Base-by-base conservation (phyloP, 1,140 invertebrate species). In the Zaprionus tsacasi region DNA sequence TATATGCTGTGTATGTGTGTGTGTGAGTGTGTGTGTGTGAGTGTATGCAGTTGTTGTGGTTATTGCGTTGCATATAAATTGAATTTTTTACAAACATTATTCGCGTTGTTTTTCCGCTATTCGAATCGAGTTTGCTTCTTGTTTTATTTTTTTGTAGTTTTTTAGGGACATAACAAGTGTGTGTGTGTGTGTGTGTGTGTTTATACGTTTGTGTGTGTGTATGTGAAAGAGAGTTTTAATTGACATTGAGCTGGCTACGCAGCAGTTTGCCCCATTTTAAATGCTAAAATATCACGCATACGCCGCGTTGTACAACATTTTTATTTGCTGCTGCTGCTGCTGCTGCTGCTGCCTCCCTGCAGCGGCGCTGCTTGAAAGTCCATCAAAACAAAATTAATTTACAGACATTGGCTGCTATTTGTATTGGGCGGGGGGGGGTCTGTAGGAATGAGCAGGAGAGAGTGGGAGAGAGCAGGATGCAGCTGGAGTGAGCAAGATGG, bases 331-430 rank as follows among this genome's bases (percentile, higher is more conserved):
- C 21, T 55, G 36, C 68, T 21, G 76, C 21, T 55, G 36, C 68
- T 21, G 21, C 21, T 21, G 21, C 21, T 21, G 21, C 21, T 21
- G 21, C 21, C 21, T 21, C 21, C 21, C 50, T 30, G 27, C 27
- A 2, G 54, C 55, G 8, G 45, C 45, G 45, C 12, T 77, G 77
- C 83, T 89, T 68, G 74, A 78, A 87, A 87, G 80, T 87, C 80
- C 82, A 87, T 87, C 85, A 87, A 87, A 87, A 89, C 78, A 87
- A 87, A 89, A 87, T 87, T 88, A 87, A 87, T 87, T 87, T 87
- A 78, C 80, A 78, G 68, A 64, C 68, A 70, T 64, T 70, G 43
- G 67, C 69, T 66, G 52, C 55, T 71, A 66, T 72, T 72, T 71
- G 69, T 56, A 76, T 72, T 76, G 74, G 69, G 10, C 13, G 25